Base-by-base conservation (phyloP, 1,140 invertebrate species). In the Ctenoplectra terminalis region DNA sequence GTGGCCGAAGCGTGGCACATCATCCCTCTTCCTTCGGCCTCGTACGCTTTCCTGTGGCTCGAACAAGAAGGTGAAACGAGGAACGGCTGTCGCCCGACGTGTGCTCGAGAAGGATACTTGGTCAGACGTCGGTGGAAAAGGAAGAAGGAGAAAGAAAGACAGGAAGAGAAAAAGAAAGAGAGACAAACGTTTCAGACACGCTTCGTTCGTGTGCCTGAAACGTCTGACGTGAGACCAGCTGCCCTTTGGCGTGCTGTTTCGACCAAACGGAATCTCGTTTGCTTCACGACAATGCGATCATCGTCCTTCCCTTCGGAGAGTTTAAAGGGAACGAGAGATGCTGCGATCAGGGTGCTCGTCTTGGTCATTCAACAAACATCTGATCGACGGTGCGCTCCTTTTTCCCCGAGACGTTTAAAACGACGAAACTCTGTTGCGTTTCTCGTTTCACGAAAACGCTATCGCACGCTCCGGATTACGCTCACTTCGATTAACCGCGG, bases 121-220 rank as follows among this genome's bases (percentile, higher is more conserved):
- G 17, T 0, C 77, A 63, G 58, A 63, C 77, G 56, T 37, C 37
- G 60, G 1, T 15, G 48, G 43, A 67, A 37, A 43, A 54, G 61
- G 78, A n/a, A 75, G 37, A 43, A 64, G 61, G 78, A 20, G 34
- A 37, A 29, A 17, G 66, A 56, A 17, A 17, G n/a, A 20, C 46
- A 40, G 13, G 20, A 13, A 20, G 50, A 31, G 20, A 29, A 5
- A 52, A 67, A 58, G 43, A 72, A 15, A 56, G 60, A 79, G 50
- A 37, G 58, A 75, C 31, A 58, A 31, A 66, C 61, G 40, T 67
- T 66, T 60, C 67, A 81, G 82, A 76, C 84, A 84, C 84, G 77
- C 85, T 86, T 82, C 85, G 84, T 75, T 86, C 84, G 86, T 87
- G 85, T 87, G 86, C 86, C 86, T 64, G 84, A 72, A 84, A 87